Evolutionary conservation across 2,888 invertebrate genomes (phyloP), one percentile per base, ranked within the genome.

Genomic region (Melieria omissa): DNA sequence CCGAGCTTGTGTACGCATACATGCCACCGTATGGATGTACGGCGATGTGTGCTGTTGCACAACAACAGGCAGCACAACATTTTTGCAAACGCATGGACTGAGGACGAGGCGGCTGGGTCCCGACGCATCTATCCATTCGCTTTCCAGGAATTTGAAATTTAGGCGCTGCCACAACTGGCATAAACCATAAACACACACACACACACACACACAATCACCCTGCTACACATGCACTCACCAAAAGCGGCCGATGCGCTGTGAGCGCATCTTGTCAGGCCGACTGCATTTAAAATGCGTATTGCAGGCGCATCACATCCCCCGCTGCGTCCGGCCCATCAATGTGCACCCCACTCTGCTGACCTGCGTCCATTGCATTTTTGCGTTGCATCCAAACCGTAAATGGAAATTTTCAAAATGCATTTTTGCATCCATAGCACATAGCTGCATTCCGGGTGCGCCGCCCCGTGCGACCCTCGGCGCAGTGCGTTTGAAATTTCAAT

Each of bases 241-340:
- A 29, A 29, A 29, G 29, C 29, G 29, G 29, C 29, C 29, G 29
- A 29, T 29, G 29, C 29, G 29, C 29, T 29, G 29, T 29, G 29
- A 29, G 29, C 29, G 29, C 29, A 29, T 29, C 29, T 3, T 29
- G 29, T 29, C 29, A 29, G 29, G 29, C 29, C 29, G 14, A 14
- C 14, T 52, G 52, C 52, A 52, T 52, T 4, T 52, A 52, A 52
- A 52, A n/a, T 52, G 52, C 52, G 14, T 52, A 52, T 52, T 52
- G 52, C n/a, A 52, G 81, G 80, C 81, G 77, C 77, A 76, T 76
- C 80, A 80, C 77, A 66, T 75, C 75, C 76, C 81, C 75, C 71
- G 68, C 61, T 12, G 62, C 12, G 64, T 72, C 49, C 42, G 70
- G n/a, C 52, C 46, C 52, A 44, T 73, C 52, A 41, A 16, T 12